Conservation (phyloP, 2,888 invertebrate species). For the Aphrophora alni region DNA sequence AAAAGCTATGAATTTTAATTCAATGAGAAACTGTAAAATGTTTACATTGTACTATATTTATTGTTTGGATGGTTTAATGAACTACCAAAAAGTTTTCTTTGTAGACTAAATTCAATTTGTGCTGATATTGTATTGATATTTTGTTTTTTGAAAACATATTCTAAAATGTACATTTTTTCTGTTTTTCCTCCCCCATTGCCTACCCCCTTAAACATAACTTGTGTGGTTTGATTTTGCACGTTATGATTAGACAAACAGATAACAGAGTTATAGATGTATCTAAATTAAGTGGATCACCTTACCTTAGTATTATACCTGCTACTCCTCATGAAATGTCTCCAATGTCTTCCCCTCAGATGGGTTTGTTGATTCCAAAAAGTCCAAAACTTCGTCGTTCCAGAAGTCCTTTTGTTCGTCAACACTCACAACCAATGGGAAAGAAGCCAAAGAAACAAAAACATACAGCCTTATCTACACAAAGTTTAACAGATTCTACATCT, state of each 20-base stretch:
- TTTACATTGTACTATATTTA: no score
- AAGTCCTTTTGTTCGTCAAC: conserved; percentile 12
- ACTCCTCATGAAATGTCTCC: background rate
- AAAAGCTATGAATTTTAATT: no score
- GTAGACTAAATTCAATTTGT: no score
- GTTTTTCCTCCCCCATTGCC: conserved; percentile 26
- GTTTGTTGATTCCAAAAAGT: conserved; percentile 9
- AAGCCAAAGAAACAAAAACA: conserved; percentile 22
- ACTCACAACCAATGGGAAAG: conserved; percentile 12
- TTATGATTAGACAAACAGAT: conserved; percentile 6
- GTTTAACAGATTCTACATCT: conserved; percentile 32
- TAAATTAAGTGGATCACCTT: background rate
- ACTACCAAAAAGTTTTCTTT: no score
- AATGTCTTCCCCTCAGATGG: background rate
- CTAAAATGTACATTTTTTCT: conserved; percentile 24
- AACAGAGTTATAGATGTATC: background rate
- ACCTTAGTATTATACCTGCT: conserved; percentile 20
- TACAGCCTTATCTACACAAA: conserved; percentile 9
- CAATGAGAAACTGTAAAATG: no score
- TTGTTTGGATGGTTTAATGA: no score
- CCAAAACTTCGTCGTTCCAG: background rate
- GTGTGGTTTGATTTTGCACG: background rate
- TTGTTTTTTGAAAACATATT: background rate
- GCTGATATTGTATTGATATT: no score
- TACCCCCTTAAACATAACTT: background rate